Evolutionary conservation across 2,113 vertebrate species (phyloP).

Genomic region (Progne subis): DNA sequence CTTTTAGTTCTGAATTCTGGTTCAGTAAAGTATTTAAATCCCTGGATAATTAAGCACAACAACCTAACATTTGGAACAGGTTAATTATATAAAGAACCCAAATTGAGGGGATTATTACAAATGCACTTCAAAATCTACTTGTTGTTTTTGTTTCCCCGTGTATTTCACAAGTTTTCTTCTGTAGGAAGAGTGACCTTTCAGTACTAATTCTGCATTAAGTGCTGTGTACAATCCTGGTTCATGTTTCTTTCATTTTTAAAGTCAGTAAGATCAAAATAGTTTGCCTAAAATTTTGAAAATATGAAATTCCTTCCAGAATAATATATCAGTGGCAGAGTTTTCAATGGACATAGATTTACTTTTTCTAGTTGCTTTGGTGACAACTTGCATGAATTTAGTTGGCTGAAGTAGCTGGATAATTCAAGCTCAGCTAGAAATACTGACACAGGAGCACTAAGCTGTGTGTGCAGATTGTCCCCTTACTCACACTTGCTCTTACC

Average conservation of each 20-base stretch:
- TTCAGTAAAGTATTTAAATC: conserved; percentile 22
- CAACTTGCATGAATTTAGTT: neutral
- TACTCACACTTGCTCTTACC: neutral
- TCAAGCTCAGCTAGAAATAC: neutral
- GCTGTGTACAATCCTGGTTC: neutral
- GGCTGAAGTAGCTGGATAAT: neutral
- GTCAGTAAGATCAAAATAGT: neutral
- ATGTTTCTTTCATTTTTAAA: neutral
- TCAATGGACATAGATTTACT: neutral
- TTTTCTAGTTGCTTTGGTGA: neutral
- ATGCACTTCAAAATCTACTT: neutral
- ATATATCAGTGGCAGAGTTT: neutral
- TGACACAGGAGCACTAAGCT: neutral
- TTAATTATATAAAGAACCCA: neutral
- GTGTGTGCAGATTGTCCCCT: neutral
- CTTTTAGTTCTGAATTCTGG: neutral
- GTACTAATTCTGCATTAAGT: neutral
- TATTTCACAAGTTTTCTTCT: neutral
- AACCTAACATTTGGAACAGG: conserved; percentile 5
- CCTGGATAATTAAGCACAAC: neutral
- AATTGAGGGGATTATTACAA: neutral
- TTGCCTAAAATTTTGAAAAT: neutral
- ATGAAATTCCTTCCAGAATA: neutral
- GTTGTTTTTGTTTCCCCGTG: neutral
- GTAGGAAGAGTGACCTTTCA: neutral